phyloP scores from a whole-genome alignment of 2,113 vertebrate genomes.

The Pyxicephalus adspersus region DNA sequence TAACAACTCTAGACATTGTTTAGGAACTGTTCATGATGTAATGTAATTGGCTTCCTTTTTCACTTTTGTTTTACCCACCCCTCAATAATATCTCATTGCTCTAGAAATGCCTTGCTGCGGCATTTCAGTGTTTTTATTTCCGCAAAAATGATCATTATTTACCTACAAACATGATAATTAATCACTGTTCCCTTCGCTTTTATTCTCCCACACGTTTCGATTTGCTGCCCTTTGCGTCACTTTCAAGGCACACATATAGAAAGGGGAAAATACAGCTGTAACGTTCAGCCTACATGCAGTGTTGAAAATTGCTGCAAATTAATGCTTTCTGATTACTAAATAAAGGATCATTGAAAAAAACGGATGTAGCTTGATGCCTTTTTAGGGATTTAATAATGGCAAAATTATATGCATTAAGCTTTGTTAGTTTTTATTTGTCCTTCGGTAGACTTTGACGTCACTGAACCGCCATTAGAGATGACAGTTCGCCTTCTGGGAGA shows the following conservation, averaged over 20 bases:
- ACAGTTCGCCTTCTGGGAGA: no score
- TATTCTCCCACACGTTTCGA: background rate
- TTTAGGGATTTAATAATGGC: background rate
- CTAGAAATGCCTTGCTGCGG: no score
- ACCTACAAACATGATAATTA: background rate
- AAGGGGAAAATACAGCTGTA: background rate
- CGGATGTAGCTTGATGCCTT: constrained; percentile 9
- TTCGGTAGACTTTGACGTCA: background rate
- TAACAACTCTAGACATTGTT: background rate
- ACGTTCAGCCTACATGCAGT: background rate
- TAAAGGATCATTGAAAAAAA: background rate
- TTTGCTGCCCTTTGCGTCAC: background rate
- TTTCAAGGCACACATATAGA: background rate
- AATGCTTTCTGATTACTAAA: background rate
- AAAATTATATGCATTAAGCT: constrained; percentile 37
- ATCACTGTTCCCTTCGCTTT: background rate
- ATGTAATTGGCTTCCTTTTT: background rate
- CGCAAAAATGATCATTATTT: background rate
- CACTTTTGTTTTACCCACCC: background rate
- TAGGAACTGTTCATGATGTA: background rate
- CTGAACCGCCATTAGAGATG: background rate
- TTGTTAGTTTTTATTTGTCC: background rate
- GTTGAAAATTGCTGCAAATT: constrained; percentile 18
- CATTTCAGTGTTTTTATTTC: background rate
- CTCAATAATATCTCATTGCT: no score